Percentiles rank a stretch among this genome's conserved stretches.
Conservation (phyloP, 1,140 invertebrate genomes). For the Polypedilum vanderplanki region DNA sequence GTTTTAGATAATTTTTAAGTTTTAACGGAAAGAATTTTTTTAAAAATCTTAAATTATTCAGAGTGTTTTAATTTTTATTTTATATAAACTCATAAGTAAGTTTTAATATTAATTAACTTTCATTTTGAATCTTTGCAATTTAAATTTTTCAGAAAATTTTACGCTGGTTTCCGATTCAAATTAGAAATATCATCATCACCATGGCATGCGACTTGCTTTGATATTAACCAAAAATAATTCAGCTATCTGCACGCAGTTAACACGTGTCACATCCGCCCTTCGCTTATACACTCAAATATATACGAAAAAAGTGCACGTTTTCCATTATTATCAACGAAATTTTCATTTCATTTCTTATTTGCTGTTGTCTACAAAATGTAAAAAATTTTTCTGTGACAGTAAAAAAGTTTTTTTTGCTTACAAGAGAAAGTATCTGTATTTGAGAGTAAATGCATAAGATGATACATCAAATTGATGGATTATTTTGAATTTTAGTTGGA, state of each 20-base stretch:
- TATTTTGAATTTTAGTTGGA: background rate
- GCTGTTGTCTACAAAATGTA: background rate
- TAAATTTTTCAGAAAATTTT: background rate
- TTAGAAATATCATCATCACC: constrained; percentile 12
- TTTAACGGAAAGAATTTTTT: too few species aligned
- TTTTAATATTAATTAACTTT: too few species aligned
- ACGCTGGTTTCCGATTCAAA: constrained; percentile 7
- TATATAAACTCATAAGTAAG: too few species aligned
- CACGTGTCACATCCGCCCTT: background rate
- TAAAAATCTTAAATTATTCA: too few species aligned
- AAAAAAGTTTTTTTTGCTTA: background rate
- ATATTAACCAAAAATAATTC: background rate
- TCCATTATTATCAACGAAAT: constrained; percentile 12
- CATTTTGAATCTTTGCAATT: too few species aligned
- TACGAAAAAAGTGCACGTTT: background rate
- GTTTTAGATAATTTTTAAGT: too few species aligned
- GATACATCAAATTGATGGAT: constrained; percentile 28
- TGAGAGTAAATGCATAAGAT: background rate
- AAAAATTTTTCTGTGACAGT: background rate
- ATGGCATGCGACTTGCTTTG: background rate
- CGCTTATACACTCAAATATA: background rate
- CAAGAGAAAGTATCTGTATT: background rate
- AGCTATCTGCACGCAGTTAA: background rate
- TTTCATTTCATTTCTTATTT: background rate
- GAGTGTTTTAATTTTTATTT: too few species aligned